Conservation (phyloP, 2,797 vertebrate genomes). For the Nyctalus aviator region DNA sequence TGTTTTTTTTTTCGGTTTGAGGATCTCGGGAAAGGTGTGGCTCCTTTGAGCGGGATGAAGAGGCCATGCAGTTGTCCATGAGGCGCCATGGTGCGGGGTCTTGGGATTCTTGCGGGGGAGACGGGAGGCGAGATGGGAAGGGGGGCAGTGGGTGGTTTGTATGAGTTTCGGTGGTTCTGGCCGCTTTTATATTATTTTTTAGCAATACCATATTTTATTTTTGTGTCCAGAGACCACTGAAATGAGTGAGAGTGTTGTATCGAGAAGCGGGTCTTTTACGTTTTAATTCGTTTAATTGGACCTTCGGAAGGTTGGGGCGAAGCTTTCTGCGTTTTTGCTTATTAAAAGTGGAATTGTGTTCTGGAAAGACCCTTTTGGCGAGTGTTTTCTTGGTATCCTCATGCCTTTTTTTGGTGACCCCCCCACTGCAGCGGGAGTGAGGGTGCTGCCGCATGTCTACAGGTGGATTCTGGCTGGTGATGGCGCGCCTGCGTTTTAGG, state of each 20-base stretch:
- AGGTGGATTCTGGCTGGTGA: constrained; percentile 23
- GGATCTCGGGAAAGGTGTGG: constrained; percentile 44
- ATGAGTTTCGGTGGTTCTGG: neutral
- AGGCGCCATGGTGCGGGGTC: neutral
- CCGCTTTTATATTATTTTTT: neutral
- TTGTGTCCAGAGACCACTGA: neutral
- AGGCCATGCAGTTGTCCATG: neutral
- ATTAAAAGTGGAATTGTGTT: neutral
- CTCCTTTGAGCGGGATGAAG: neutral
- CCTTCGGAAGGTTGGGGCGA: neutral
- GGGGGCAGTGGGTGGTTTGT: neutral
- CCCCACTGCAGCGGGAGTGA: too few relatives aligned
- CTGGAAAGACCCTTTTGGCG: neutral
- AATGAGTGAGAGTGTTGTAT: neutral
- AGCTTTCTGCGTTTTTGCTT: neutral
- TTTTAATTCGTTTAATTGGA: constrained; percentile 47
- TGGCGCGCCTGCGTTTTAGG: neutral
- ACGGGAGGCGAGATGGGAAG: neutral
- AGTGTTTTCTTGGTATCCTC: neutral
- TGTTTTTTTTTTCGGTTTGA: neutral
- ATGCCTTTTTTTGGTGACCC: neutral
- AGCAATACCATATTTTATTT: neutral
- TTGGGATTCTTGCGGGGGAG: neutral
- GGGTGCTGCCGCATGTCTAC: neutral
- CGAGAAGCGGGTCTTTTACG: neutral